These are phyloP conservation scores for Polyodon spathula DNA, from an alignment of 2,113 vertebrate species.

Conservation along the genomic window DNA sequence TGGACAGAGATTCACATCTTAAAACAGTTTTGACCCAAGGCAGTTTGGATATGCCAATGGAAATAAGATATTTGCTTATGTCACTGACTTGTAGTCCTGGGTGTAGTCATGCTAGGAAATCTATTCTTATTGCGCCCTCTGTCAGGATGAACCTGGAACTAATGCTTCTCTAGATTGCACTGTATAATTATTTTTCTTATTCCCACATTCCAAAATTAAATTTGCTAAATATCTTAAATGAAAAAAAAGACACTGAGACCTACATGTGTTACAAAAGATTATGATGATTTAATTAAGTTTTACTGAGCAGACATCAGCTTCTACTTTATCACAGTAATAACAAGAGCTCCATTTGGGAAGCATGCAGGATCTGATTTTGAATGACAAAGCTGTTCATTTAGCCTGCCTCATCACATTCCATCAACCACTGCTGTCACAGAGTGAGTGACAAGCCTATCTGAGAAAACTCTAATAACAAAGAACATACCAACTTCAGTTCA, in stretches of 20 bases:
- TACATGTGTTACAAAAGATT: slow-evolving; percentile 18
- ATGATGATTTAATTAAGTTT: slow-evolving; percentile 24
- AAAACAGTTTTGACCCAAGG: no score
- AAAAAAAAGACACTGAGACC: neutral
- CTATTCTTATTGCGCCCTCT: slow-evolving; percentile 2
- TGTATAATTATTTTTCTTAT: slow-evolving; percentile 17
- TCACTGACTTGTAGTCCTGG: neutral
- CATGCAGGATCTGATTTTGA: slow-evolving; percentile 14
- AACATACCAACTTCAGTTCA: slow-evolving; percentile 8
- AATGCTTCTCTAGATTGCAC: neutral
- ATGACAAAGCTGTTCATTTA: slow-evolving; percentile 19
- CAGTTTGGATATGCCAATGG: no score
- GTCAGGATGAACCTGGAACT: neutral
- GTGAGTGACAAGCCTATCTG: slow-evolving; percentile 7
- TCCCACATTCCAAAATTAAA: neutral
- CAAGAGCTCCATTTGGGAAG: slow-evolving; percentile 11
- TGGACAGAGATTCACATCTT: no score
- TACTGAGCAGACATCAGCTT: slow-evolving; percentile 20
- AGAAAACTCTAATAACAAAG: slow-evolving; percentile 11
- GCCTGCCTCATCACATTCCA: slow-evolving; percentile 10
- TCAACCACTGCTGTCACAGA: slow-evolving; percentile 3
- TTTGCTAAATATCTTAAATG: slow-evolving; percentile 13
- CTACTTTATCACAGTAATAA: slow-evolving; percentile 13
- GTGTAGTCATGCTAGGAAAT: slow-evolving; percentile 11
- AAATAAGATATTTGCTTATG: no score